phyloP scores from a whole-genome alignment of 2,888 invertebrate species.

The Metacarcinus magister region DNA sequence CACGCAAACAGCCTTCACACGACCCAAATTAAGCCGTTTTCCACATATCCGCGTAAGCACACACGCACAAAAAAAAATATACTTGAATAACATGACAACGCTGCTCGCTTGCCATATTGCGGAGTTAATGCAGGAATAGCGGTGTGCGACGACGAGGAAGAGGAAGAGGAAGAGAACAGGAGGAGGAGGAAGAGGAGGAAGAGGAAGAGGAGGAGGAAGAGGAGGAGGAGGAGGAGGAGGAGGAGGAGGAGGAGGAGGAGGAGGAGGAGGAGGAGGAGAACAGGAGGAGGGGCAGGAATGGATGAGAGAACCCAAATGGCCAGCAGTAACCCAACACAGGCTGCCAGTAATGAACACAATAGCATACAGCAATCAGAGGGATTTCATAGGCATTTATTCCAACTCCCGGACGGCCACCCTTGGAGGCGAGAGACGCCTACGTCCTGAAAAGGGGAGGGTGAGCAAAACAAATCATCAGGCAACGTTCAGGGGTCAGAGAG shows the following conservation, averaged over 20 bases:
- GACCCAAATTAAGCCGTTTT: background rate
- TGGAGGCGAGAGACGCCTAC: background rate
- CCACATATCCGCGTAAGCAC: background rate
- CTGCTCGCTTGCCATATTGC: background rate
- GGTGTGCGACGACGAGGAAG: background rate
- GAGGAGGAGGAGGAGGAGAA: slow-evolving; percentile 11
- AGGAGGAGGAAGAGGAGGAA: slow-evolving; percentile 46
- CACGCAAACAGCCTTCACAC: background rate
- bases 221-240: background rate
- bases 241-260: background rate
- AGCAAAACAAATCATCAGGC: background rate
- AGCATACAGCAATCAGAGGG: slow-evolving; percentile 33
- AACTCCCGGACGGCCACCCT: background rate
- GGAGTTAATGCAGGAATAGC: background rate
- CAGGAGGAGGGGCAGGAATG: background rate
- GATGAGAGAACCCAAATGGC: background rate
- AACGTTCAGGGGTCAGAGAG: background rate
- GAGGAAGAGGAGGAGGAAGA: background rate
- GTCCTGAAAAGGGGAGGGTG: background rate
- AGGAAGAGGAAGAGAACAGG: background rate
- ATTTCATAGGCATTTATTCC: slow-evolving; percentile 11
- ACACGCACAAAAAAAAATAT: background rate
- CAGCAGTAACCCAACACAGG: background rate
- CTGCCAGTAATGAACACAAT: background rate
- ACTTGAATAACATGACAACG: background rate